A percentile compares a stretch with the other conserved stretches of the same genome.
These are phyloP conservation scores for Drosophila fuyamai DNA, from an alignment of 1,140 invertebrate genomes.

Conservation along the genomic window DNA sequence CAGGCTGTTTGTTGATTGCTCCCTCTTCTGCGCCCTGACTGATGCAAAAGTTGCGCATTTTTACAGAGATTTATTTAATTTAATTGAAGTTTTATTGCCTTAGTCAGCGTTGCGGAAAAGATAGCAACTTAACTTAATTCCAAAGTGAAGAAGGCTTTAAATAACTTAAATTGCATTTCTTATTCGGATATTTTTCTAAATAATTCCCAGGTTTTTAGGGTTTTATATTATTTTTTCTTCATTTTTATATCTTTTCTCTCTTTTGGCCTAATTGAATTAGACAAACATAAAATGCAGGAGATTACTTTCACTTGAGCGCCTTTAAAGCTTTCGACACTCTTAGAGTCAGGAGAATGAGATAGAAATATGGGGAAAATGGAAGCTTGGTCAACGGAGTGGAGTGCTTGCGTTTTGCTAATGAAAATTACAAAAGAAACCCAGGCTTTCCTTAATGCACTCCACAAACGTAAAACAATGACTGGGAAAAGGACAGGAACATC, in stretches of 20 bases:
- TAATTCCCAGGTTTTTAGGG: background rate
- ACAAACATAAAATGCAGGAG: slow-evolving; percentile 57
- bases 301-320: slow-evolving; percentile 80
- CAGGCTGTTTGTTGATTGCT: slow-evolving; percentile 79
- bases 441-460: slow-evolving; percentile 53
- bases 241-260: slow-evolving; percentile 30
- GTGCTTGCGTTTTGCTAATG: slow-evolving; percentile 61
- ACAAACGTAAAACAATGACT: slow-evolving; percentile 43
- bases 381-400: slow-evolving; percentile 41
- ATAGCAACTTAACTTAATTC: slow-evolving; percentile 37
- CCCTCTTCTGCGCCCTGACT: slow-evolving; percentile 7
- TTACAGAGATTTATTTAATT: slow-evolving; percentile 80
- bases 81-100: slow-evolving; percentile 78
- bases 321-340: slow-evolving; percentile 62
- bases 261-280: slow-evolving; percentile 70
- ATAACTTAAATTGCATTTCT: slow-evolving; percentile 8
- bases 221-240: slow-evolving; percentile 1
- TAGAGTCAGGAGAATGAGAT: slow-evolving; percentile 1
- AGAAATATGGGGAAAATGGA: slow-evolving; percentile 2
- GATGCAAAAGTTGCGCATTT: slow-evolving; percentile 57
- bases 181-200: slow-evolving; percentile 4
- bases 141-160: slow-evolving; percentile 15
- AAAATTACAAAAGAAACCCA: slow-evolving; percentile 62
- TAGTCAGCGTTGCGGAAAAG: slow-evolving; percentile 58
- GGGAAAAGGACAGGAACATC: slow-evolving; percentile 1